A percentile compares a stretch with the other conserved stretches of the same genome.
phyloP scores from a whole-genome alignment of 1,140 invertebrate species.

The Scaptomyza pallida region DNA sequence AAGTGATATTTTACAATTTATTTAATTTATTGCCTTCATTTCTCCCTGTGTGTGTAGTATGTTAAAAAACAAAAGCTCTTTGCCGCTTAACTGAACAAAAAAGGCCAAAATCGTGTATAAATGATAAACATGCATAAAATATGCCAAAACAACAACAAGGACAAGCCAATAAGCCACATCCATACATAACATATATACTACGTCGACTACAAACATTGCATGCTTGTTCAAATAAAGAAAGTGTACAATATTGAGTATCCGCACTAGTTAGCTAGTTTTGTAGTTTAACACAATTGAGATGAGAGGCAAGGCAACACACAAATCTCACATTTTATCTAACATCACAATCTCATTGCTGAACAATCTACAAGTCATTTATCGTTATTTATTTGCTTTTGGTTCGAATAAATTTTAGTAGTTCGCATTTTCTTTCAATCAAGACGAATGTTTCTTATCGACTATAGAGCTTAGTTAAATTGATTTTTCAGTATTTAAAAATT shows the following conservation, averaged over 20 bases:
- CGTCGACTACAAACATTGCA: slow-evolving; percentile 20
- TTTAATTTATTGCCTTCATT: slow-evolving; percentile 75
- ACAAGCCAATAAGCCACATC: slow-evolving; percentile 45
- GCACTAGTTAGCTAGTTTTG: not conserved
- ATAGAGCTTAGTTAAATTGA: too few relatives aligned
- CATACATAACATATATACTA: too few relatives aligned
- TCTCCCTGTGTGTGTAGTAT: slow-evolving; percentile 15
- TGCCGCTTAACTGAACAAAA: slow-evolving; percentile 42
- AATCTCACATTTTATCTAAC: not conserved
- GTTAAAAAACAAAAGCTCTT: slow-evolving; percentile 36
- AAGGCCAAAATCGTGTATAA: slow-evolving; percentile 68
- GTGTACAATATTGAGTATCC: slow-evolving; percentile 9
- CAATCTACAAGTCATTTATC: not conserved
- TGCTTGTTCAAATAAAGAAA: slow-evolving; percentile 24
- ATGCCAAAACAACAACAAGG: slow-evolving; percentile 67
- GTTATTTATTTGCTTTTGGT: not conserved
- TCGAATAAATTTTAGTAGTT: not conserved
- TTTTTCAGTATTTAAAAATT: too few relatives aligned
- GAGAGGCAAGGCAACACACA: not conserved
- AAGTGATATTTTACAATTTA: slow-evolving; percentile 76
- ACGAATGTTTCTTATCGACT: too few relatives aligned
- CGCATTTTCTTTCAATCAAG: too few relatives aligned
- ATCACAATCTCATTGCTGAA: not conserved
- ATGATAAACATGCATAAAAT: slow-evolving; percentile 81
- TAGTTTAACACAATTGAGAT: not conserved